Base-by-base conservation (phyloP, 2,888 invertebrate genomes). In the Noctua pronuba region DNA sequence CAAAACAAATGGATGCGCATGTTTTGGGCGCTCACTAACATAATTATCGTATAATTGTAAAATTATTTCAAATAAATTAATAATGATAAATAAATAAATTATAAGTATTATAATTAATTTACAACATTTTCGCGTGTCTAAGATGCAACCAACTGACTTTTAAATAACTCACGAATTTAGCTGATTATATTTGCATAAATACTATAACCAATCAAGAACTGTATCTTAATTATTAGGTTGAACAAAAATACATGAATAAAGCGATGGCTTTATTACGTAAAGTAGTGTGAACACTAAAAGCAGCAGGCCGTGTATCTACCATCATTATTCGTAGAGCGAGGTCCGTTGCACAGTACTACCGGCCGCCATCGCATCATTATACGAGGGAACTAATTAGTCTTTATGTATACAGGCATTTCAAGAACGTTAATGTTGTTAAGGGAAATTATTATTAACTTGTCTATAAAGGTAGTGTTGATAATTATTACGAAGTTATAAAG, bases 251-350 rank as follows among this genome's bases (percentile, higher is more conserved):
- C 18, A 35, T 44, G 62, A 52, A 44, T 79, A 18, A 11, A 77
- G 24, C 35, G 24, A 58, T 91, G 89, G 89, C 85, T 89, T 90
- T 90, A 87, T 94, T 94, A 95, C 93, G 92, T 95, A 94, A 94
- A 91, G 86, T 91, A 85, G 90, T 91, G 90, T 93, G 91, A 90
- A 92, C 89, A 91, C 84, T 89, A 91, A 90, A 92, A 88, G 90
- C 93, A 93, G 89, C 92, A 91, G 92, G 89, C 93, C 94, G 92
- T 94, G 92, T 91, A 93, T 93, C 91, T 89, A 92, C 91, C 89
- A 92, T 92, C 89, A 93, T 94, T 92, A 93, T 92, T 91, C 85
- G 87, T 90, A 87, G 86, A 90, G 89, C 88, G 88, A 88, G 80
- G 81, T 76, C 72, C 68, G 83, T 69, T 70, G 81, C 74, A 72